Percentiles rank a stretch among this genome's conserved stretches.
Conservation (phyloP, 2,888 invertebrate species). For the Plemyria rubiginata region DNA sequence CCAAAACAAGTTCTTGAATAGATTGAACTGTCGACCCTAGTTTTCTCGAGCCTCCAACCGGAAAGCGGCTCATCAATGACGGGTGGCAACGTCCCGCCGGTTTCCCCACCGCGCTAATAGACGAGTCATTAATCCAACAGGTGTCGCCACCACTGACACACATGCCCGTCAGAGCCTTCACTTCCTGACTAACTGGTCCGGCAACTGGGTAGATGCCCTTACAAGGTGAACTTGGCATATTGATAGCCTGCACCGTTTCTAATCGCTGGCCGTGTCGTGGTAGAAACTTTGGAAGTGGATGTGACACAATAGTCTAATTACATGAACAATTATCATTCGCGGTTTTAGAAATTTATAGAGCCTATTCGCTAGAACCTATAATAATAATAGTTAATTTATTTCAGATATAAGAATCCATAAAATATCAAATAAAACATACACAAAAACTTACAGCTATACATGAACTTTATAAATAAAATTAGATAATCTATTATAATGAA, state of each 20-base stretch:
- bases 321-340: background rate
- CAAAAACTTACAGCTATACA: no score
- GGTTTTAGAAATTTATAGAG: no score
- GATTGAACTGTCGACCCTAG: slow-evolving; percentile 7
- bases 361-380: no score
- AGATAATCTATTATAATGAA: no score
- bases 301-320: slow-evolving; percentile 27
- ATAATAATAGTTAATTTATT: no score
- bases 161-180: slow-evolving; percentile 37
- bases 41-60: slow-evolving; percentile 10
- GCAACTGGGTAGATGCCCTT: slow-evolving; percentile 33
- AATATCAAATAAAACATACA: no score
- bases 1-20: slow-evolving; percentile 8
- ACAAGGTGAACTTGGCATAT: slow-evolving; percentile 41
- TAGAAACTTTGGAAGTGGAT: slow-evolving; percentile 18
- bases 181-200: slow-evolving; percentile 40
- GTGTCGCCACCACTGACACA: slow-evolving; percentile 50
- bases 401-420: no score
- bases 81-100: slow-evolving; percentile 19
- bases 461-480: no score
- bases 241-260: slow-evolving; percentile 38
- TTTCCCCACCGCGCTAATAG: slow-evolving; percentile 29
- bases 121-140: slow-evolving; percentile 39
- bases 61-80: slow-evolving; percentile 21
- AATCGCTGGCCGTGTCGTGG: slow-evolving; percentile 25